phyloP scores from a whole-genome alignment of 2,113 vertebrate species.

The Aegithalos caudatus region DNA sequence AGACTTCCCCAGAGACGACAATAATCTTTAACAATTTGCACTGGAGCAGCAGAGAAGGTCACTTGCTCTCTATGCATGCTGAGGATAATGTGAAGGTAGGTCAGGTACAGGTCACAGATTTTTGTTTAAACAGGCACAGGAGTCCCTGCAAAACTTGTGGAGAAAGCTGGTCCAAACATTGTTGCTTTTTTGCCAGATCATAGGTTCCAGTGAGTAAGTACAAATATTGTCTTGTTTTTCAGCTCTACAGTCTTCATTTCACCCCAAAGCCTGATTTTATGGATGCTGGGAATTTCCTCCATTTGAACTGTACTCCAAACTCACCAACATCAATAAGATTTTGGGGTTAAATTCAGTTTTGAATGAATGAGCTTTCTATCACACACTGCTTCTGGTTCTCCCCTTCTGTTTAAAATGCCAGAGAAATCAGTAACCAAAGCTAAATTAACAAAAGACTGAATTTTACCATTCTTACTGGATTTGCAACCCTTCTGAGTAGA shows the following conservation, averaged over 20 bases:
- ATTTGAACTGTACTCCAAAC: background rate
- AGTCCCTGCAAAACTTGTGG: background rate
- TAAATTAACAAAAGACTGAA: background rate
- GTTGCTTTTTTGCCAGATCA: background rate
- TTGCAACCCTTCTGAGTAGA: background rate
- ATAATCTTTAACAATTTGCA: constrained; percentile 22
- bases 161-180: background rate
- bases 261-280: background rate
- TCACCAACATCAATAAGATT: background rate
- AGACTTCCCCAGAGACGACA: background rate
- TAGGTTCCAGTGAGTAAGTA: background rate
- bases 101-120: constrained; percentile 27
- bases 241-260: background rate
- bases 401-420: background rate
- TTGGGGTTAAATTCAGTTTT: background rate
- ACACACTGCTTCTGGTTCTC: background rate
- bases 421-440: background rate
- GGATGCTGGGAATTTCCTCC: background rate
- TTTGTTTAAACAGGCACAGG: background rate
- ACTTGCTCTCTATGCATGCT: background rate
- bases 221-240: background rate
- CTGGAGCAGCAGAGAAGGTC: background rate
- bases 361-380: background rate
- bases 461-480: background rate
- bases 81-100: background rate